Evolutionary conservation across 2,797 vertebrate genomes (phyloP).

Genomic region (Protonibea diacanthus): DNA sequence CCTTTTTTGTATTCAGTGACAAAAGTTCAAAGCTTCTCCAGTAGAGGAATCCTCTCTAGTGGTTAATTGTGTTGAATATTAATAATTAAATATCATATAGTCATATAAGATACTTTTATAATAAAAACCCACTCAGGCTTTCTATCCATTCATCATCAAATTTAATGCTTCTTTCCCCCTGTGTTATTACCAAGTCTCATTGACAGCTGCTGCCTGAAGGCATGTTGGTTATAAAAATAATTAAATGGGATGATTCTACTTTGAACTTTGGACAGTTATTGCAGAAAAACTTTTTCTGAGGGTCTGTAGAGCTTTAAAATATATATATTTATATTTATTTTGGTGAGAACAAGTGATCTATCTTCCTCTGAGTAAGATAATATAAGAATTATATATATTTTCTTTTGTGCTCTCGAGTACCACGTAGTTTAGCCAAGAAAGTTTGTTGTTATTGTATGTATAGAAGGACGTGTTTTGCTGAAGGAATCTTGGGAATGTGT

Average conservation of each 20-base stretch:
- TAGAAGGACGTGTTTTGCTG: neutral
- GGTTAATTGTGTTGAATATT: conserved; percentile 9
- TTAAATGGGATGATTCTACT: conserved; percentile 34
- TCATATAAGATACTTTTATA: conserved; percentile 12
- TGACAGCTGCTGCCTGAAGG: conserved; percentile 41
- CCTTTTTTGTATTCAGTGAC: conserved; percentile 7
- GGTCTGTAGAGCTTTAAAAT: conserved; percentile 8
- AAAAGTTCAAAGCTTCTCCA: conserved; percentile 15
- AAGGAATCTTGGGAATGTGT: neutral
- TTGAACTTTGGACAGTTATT: conserved; percentile 39
- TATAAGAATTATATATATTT: neutral
- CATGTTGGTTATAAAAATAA: conserved; percentile 25
- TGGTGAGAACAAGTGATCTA: neutral
- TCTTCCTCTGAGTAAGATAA: neutral
- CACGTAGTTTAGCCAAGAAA: too few species aligned
- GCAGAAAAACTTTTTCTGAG: conserved; percentile 11
- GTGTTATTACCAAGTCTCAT: conserved; percentile 33
- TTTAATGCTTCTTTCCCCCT: neutral
- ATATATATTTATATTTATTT: neutral
- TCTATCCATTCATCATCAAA: conserved; percentile 23
- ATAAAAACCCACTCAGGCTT: neutral
- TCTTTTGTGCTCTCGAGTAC: neutral
- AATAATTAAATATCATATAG: conserved; percentile 32
- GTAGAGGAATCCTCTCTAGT: conserved; percentile 5
- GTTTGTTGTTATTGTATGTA: neutral